phyloP scores from a whole-genome alignment of 2,888 invertebrate genomes.

The Sabellastarte sp. region DNA sequence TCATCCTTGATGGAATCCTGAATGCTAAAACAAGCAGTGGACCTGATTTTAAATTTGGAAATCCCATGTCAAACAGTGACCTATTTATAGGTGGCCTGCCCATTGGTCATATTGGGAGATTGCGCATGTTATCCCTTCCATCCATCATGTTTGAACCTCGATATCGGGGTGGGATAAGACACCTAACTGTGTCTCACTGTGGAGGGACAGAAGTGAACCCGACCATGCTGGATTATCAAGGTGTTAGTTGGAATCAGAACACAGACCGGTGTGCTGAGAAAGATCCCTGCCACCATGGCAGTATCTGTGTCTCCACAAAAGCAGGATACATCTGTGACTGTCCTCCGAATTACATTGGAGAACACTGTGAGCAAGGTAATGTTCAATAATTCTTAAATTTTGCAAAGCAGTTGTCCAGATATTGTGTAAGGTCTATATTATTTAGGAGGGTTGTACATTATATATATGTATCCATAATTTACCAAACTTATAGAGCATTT shows the following conservation, averaged over 20 bases:
- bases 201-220: not conserved
- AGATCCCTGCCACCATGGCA: not conserved
- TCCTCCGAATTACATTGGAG: not conserved
- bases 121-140: not conserved
- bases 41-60: not conserved
- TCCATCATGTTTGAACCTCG: not conserved
- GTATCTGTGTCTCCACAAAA: not conserved
- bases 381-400: too few species aligned
- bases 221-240: not conserved
- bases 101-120: not conserved
- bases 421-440: too few species aligned
- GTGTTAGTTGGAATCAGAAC: not conserved
- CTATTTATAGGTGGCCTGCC: not conserved
- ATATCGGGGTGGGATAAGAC: not conserved
- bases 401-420: too few species aligned
- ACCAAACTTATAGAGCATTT: too few species aligned
- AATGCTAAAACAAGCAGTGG: not conserved
- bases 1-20: not conserved
- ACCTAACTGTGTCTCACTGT: not conserved
- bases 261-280: not conserved
- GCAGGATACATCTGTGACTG: not conserved
- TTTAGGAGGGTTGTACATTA: too few species aligned
- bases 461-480: too few species aligned
- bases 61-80: not conserved
- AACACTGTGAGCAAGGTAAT: not conserved